Evolutionary conservation across 2,797 vertebrate genomes (phyloP), one percentile per base, ranked within the genome.

Genomic region (Steatocranus sp.): DNA sequence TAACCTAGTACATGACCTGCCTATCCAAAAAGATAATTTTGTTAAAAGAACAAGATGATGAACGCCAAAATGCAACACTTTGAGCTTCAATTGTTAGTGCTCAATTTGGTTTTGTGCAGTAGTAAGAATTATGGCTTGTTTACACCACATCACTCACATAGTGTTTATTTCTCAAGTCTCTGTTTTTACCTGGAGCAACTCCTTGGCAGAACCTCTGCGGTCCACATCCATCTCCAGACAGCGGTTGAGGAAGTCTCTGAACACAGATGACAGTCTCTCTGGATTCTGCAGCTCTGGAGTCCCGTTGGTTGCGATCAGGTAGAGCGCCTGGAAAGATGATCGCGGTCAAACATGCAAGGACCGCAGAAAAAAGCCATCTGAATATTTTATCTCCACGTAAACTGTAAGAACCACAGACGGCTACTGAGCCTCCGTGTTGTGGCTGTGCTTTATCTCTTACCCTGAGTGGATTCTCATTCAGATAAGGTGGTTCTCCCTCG

Each of bases 191-290:
- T 99, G 98, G 88, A 99, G 96, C 83, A 99, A 92, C 87, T 99
- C 98, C 95, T 98, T 99, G 91, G 98, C 98, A 76, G 98, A 97
- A 78, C 98, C 98, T 93, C 99, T 97, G 94, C 98, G 99, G 92
- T 99, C 98, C 81, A 99, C 99, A 82, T 99, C 98, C 98, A 99
- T 99, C 93, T 99, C 99, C 92, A 99, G 96, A 93, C 98, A 99
- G 83, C 97, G 97, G 81, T 99, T 99, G 87, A 99, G 97, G 94
- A 99, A 99, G 93, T 99, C 98, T 86, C 98, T 96, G 95, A 99
- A 99, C 92, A 98, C 97, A 5, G 98, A 97, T 0, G 99, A 98
- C 78, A 99, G 96, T 85, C 98, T 98, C 95, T 99, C 99, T 1
- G 99, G 99, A 89, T 98, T 99, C 91, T 99, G 99, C 77, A 99